These are phyloP conservation scores for Limnephilus auricula DNA, from an alignment of 2,888 invertebrate species.

Conservation along the genomic window DNA sequence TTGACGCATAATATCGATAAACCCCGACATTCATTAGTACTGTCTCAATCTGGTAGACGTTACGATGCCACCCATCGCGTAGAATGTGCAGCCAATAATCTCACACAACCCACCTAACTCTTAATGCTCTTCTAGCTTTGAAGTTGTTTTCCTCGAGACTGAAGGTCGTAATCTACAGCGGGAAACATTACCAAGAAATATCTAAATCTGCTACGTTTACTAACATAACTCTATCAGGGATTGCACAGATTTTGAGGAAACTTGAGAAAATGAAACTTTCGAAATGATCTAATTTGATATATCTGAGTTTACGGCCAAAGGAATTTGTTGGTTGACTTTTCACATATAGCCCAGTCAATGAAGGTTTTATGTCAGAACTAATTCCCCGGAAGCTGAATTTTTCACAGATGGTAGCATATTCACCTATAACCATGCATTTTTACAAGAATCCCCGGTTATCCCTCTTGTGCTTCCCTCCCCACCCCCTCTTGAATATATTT, in stretches of 20 bases:
- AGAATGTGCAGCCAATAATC: not conserved
- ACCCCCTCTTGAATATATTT: too few species aligned
- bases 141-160: not conserved
- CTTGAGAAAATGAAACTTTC: not conserved
- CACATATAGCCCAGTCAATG: too few species aligned
- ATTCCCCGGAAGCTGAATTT: too few species aligned
- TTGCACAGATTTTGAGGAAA: not conserved
- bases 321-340: too few species aligned
- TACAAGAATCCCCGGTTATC: too few species aligned
- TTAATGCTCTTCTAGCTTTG: not conserved
- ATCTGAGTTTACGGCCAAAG: too few species aligned
- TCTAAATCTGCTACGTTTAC: not conserved
- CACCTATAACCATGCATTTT: too few species aligned
- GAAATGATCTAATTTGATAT: too few species aligned
- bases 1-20: not conserved
- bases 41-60: not conserved
- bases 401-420: too few species aligned
- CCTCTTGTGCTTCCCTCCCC: too few species aligned
- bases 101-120: not conserved
- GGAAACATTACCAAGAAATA: not conserved
- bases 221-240: too few species aligned
- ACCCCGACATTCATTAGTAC: not conserved
- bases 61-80: not conserved
- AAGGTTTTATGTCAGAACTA: too few species aligned
- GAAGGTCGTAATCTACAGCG: not conserved